Evolutionary conservation across 2,113 vertebrate genomes (phyloP).

Genomic region (Channa argus): DNA sequence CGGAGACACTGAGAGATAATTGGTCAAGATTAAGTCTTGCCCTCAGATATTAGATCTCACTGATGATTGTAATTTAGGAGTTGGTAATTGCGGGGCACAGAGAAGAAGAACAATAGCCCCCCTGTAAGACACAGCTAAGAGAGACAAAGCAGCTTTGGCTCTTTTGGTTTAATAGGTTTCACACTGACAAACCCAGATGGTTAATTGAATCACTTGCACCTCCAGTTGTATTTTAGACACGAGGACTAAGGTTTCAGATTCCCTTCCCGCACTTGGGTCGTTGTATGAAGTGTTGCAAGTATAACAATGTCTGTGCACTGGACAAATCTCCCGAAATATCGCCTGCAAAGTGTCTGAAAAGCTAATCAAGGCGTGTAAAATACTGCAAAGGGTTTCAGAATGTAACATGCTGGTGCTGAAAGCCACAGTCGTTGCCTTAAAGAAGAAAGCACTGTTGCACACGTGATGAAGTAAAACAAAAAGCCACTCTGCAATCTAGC

Average conservation of each 20-base stretch:
- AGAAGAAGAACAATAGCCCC: constrained; percentile 49
- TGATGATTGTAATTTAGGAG: constrained; percentile 61
- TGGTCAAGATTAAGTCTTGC: constrained; percentile 14
- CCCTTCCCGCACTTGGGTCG: not conserved
- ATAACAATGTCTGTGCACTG: not conserved
- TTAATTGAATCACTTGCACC: constrained; percentile 53
- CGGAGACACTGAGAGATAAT: constrained; percentile 19
- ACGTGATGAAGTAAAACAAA: constrained; percentile 25
- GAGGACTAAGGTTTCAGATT: constrained; percentile 6
- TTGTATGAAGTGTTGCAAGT: constrained; percentile 17
- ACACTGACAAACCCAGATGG: constrained; percentile 57
- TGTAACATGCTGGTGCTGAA: constrained; percentile 54
- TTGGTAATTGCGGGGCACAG: constrained; percentile 53
- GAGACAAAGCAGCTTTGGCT: constrained; percentile 48
- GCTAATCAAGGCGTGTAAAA: constrained; percentile 66
- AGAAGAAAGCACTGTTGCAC: constrained; percentile 8
- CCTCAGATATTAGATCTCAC: constrained; percentile 53
- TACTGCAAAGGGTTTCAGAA: constrained; percentile 68
- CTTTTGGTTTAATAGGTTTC: constrained; percentile 51
- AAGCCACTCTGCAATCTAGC: not conserved
- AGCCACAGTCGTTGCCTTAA: not conserved
- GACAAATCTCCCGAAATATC: not conserved
- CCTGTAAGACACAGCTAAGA: constrained; percentile 19
- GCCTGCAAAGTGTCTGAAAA: constrained; percentile 39
- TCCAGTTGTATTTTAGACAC: constrained; percentile 13